phyloP scores from a whole-genome alignment of 2,888 invertebrate genomes.

The Tetheella fluctuosa region DNA sequence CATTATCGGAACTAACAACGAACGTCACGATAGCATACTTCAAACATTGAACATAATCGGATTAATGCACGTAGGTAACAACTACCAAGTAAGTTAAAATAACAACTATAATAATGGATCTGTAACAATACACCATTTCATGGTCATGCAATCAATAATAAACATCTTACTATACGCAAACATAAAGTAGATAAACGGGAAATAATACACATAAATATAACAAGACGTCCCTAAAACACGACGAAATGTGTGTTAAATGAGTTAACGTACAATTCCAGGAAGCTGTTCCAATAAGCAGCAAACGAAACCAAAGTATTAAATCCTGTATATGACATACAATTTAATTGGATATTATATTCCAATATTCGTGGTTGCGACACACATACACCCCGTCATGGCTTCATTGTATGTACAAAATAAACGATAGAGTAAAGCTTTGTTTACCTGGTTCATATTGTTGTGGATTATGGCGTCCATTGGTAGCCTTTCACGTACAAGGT shows the following conservation, averaged over 20 bases:
- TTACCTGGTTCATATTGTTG: constrained; percentile 88
- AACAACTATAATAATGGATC: constrained; percentile 27
- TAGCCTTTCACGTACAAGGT: constrained; percentile 90
- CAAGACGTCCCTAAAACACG: constrained; percentile 31
- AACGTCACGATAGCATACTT: constrained; percentile 19
- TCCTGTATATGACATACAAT: constrained; percentile 51
- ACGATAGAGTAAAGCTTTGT: constrained; percentile 19
- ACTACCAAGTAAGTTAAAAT: constrained; percentile 22
- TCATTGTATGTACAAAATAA: constrained; percentile 1
- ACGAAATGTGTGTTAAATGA: constrained; percentile 45
- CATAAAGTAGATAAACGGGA: constrained; percentile 20
- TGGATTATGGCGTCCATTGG: constrained; percentile 90
- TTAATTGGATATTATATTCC: constrained; percentile 41
- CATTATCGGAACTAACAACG: constrained; percentile 37
- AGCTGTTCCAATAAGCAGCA: constrained; percentile 72
- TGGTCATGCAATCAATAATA: constrained; percentile 32
- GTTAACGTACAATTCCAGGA: constrained; percentile 75
- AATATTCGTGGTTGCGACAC: constrained; percentile 29
- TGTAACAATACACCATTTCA: constrained; percentile 27
- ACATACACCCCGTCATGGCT: constrained; percentile 15
- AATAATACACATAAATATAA: constrained; percentile 24
- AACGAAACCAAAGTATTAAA: constrained; percentile 59
- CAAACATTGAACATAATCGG: constrained; percentile 31
- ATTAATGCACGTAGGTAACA: constrained; percentile 22
- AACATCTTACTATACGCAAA: constrained; percentile 24